A percentile compares a stretch with the other conserved stretches of the same genome.
Conservation (phyloP, 2,888 invertebrate genomes). For the Clostera curtula region DNA sequence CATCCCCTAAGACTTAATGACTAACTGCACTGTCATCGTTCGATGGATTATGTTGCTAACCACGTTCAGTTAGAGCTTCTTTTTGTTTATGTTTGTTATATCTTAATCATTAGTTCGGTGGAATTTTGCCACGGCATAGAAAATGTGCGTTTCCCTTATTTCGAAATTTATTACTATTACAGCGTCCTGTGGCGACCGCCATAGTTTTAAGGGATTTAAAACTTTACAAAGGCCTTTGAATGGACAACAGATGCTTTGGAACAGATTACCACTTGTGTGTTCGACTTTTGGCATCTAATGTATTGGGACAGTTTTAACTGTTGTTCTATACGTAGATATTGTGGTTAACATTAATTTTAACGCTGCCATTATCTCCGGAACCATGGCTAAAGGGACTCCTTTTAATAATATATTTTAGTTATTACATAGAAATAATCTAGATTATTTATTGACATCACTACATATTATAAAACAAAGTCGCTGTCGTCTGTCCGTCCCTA, state of each 20-base stretch:
- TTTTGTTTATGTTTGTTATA: conserved; percentile 17
- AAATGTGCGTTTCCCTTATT: conserved; percentile 65
- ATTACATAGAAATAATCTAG: too few relatives aligned
- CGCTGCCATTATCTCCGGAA: too few relatives aligned
- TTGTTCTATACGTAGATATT: conserved; percentile 6
- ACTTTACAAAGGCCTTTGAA: conserved; percentile 20
- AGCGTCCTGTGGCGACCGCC: conserved; percentile 27
- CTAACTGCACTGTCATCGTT: conserved; percentile 42
- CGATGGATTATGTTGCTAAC: conserved; percentile 26
- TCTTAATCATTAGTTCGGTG: conserved; percentile 41
- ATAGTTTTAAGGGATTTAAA: conserved; percentile 28
- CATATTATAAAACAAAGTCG: too few relatives aligned
- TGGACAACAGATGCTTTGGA: conserved; percentile 31
- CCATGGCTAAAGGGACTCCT: too few relatives aligned
- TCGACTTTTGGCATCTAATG: conserved; percentile 12
- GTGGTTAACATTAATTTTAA: too few relatives aligned
- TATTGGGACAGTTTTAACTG: conserved; percentile 9
- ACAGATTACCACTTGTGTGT: conserved; percentile 19
- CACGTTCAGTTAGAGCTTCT: conserved; percentile 31
- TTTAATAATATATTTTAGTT: too few relatives aligned
- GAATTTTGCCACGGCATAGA: conserved; percentile 60
- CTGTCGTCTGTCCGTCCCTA: too few relatives aligned
- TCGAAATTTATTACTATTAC: conserved; percentile 56
- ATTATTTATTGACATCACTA: too few relatives aligned
- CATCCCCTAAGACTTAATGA: conserved; percentile 64